phyloP scores from a whole-genome alignment of 1,140 invertebrate species.

The Grapholita molesta region DNA sequence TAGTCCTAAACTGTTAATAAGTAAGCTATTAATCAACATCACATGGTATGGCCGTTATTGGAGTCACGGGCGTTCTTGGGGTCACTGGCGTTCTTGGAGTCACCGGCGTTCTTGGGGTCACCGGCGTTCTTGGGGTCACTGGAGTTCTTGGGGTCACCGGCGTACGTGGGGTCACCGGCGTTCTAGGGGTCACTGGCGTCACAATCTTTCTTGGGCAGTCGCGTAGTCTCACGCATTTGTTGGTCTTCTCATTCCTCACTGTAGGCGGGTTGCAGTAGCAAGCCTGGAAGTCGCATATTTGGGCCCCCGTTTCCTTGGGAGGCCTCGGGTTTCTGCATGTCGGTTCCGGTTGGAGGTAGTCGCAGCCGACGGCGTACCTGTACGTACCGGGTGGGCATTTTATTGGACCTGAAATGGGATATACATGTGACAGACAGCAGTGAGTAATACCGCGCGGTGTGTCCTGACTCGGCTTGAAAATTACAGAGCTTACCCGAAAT shows the following conservation, averaged over 20 bases:
- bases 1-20: too few species aligned
- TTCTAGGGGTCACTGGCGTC: background rate
- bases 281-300: slow-evolving; percentile 47
- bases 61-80: background rate
- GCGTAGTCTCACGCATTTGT: slow-evolving; percentile 41
- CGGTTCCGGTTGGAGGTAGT: slow-evolving; percentile 16
- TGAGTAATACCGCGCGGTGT: too few species aligned
- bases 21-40: too few species aligned
- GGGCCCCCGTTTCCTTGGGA: slow-evolving; percentile 4
- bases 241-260: slow-evolving; percentile 33
- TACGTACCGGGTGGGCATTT: slow-evolving; percentile 35
- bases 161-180: background rate
- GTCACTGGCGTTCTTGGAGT: background rate
- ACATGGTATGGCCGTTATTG: too few species aligned
- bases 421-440: too few species aligned
- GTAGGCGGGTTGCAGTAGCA: slow-evolving; percentile 55
- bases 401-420: slow-evolving; percentile 17
- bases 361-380: slow-evolving; percentile 23
- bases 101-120: background rate
- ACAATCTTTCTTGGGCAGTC: slow-evolving; percentile 33
- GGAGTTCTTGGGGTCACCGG: background rate
- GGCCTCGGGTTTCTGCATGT: slow-evolving; percentile 47
- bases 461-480: too few species aligned
- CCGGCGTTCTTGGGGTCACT: background rate
- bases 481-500: too few species aligned